Evolutionary conservation across 1,140 invertebrate species (phyloP), one percentile per base, ranked within the genome.

Genomic region (Aphelenchoides avenae): DNA sequence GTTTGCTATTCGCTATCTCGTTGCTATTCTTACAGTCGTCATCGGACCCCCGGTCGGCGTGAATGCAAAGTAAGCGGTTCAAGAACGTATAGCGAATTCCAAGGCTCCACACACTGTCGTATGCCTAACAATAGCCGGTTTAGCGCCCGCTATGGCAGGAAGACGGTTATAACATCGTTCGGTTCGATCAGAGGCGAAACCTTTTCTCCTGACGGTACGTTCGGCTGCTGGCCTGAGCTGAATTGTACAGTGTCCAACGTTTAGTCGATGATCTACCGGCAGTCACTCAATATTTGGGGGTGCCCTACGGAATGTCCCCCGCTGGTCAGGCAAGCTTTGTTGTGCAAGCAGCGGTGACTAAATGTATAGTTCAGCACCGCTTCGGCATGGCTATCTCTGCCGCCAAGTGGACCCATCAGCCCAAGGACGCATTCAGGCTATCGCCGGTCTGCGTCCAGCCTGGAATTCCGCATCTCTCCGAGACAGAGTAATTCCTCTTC

Each of bases 231-330:
- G n/a, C n/a, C n/a, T n/a, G n/a, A n/a, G n/a, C n/a, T n/a, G n/a
- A n/a, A n/a, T n/a, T n/a, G n/a, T n/a, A n/a, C n/a, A n/a, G n/a
- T n/a, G n/a, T n/a, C n/a, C n/a, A n/a, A n/a, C n/a, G n/a, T n/a
- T n/a, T n/a, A n/a, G n/a, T n/a, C n/a, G 58, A 44, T 24, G 70
- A 70, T 57, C 44, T 72, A 9, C 68, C 69, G 0, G 51, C 71
- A 22, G 73, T 75, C 5, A 64, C 72, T 18, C 87, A 90, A 54
- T 97, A 91, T 76, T 82, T 89, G 1, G 92, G 92, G 0, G 86
- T 95, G 36, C 90, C 91, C 0, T 97, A 95, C 77, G 93, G 91
- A 15, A 89, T 89, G 22, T 87, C 91, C 24, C 91, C 91, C 2
- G 81, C 87, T 2, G 89, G 89, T 13, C 85, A 71, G 57, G 70